phyloP scores from a whole-genome alignment of 2,888 invertebrate genomes.

The Oegoconia quadripuncta region DNA sequence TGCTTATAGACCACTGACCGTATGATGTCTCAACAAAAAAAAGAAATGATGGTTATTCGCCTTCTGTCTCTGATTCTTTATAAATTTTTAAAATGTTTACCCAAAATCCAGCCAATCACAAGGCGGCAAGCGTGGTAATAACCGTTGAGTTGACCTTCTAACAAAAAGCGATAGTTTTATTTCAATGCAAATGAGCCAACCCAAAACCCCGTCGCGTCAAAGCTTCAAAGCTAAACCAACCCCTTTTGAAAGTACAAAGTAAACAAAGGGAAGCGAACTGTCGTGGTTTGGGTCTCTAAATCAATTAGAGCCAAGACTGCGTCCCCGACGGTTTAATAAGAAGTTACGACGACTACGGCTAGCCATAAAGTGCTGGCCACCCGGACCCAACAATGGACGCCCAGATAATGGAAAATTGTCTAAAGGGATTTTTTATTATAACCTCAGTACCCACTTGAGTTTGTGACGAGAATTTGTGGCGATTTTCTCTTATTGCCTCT shows the following conservation, averaged over 20 bases:
- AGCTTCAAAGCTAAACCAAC: slow-evolving; percentile 32
- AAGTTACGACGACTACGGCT: slow-evolving; percentile 59
- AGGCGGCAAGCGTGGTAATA: no score
- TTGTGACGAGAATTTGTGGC: slow-evolving; percentile 58
- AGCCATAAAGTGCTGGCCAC: slow-evolving; percentile 69
- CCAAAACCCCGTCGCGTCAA: slow-evolving; percentile 21
- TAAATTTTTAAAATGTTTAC: no score
- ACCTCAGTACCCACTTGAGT: slow-evolving; percentile 55
- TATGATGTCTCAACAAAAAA: no score
- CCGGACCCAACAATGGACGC: slow-evolving; percentile 57
- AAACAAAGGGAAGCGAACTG: slow-evolving; percentile 33
- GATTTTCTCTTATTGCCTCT: slow-evolving; percentile 45
- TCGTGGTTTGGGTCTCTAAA: slow-evolving; percentile 59
- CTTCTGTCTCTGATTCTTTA: no score
- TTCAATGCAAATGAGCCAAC: slow-evolving; percentile 15
- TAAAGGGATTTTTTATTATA: slow-evolving; percentile 71
- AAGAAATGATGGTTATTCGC: no score
- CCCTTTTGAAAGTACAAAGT: slow-evolving; percentile 28
- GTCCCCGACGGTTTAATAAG: slow-evolving; percentile 70
- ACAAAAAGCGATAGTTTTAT: slow-evolving; percentile 7
- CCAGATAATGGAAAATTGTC: slow-evolving; percentile 74
- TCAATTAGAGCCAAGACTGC: slow-evolving; percentile 61
- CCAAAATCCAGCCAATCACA: no score
- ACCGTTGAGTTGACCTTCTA: no score
- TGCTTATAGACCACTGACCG: no score